A percentile compares a stretch with the other conserved stretches of the same genome.
phyloP scores from a whole-genome alignment of 2,888 invertebrate species.

The Synanthedon tipuliformis region DNA sequence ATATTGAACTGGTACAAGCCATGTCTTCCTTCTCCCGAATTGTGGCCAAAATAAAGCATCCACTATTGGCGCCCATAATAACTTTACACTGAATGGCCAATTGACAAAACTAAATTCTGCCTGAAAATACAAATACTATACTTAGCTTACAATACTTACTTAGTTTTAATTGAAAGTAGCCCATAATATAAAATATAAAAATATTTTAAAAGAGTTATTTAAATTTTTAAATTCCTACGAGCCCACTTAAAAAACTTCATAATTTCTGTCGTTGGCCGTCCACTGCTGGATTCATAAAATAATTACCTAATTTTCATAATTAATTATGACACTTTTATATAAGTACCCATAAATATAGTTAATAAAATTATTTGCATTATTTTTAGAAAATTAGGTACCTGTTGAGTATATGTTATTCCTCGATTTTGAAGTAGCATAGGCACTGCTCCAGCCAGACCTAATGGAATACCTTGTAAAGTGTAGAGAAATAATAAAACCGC shows the following conservation, averaged over 20 bases:
- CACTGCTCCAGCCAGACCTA: constrained; percentile 93
- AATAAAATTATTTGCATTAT: background rate
- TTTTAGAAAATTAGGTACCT: constrained; percentile 57
- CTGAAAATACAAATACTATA: constrained; percentile 49
- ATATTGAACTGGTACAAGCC: constrained; percentile 95
- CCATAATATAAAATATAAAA: background rate
- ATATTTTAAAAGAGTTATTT: too few relatives aligned
- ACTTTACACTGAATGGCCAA: constrained; percentile 93
- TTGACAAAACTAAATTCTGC: constrained; percentile 93
- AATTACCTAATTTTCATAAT: too few relatives aligned
- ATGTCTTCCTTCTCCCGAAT: constrained; percentile 94
- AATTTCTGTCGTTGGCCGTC: too few relatives aligned
- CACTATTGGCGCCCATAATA: constrained; percentile 98
- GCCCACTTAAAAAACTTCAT: too few relatives aligned
- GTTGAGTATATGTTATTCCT: constrained; percentile 93
- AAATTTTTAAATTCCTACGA: too few relatives aligned
- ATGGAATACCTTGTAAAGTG: constrained; percentile 93
- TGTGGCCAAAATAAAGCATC: constrained; percentile 87
- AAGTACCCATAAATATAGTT: background rate
- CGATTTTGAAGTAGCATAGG: constrained; percentile 95
- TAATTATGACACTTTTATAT: background rate
- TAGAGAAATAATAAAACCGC: constrained; percentile 91
- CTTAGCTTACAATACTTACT: background rate
- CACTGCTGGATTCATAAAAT: too few relatives aligned
- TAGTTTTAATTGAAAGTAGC: background rate